Evolutionary conservation across 1,140 invertebrate species (phyloP).

Genomic region (Diorhabda carinulata): DNA sequence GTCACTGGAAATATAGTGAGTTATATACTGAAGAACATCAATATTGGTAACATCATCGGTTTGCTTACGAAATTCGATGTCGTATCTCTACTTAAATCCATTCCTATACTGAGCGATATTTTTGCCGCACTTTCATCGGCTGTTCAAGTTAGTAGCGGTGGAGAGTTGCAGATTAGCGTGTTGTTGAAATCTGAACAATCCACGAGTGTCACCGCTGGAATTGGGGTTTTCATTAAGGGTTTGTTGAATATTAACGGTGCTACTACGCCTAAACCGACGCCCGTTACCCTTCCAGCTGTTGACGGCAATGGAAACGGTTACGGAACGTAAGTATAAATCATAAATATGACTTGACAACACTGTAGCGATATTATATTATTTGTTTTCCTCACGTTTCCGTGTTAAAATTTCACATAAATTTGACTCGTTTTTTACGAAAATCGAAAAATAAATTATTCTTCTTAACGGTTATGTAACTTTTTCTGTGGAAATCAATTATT

Average conservation of each 20-base stretch:
- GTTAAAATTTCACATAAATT: no score
- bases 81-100: neutral
- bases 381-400: no score
- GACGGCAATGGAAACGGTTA: neutral
- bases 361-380: no score
- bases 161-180: neutral
- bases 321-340: no score
- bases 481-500: no score
- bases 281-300: neutral
- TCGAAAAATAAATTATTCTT: no score
- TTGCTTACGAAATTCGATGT: neutral
- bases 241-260: neutral
- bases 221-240: neutral
- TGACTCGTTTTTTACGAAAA: no score
- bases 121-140: no score
- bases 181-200: neutral
- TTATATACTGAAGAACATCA: no score
- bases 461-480: no score
- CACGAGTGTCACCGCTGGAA: neutral
- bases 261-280: neutral
- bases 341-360: no score
- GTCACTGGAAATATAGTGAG: neutral
- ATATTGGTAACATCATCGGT: neutral
- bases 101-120: constrained; percentile 4
- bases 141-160: neutral